Percentiles rank a stretch among this genome's conserved stretches.
Conservation (phyloP, 2,113 vertebrate species). For the Ophthalmolycus amberensis region DNA sequence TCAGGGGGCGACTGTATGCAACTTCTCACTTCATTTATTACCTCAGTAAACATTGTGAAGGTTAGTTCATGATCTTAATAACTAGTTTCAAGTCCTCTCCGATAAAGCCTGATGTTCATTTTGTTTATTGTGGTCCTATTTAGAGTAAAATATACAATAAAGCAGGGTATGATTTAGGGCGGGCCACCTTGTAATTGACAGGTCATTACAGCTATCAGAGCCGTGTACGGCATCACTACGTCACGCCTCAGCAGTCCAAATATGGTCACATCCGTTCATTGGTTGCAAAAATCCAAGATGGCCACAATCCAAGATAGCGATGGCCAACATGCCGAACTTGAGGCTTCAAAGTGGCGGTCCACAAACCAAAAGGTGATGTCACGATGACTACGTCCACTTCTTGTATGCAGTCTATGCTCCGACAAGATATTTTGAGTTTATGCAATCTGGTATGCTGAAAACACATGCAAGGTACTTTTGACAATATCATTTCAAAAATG, state of each 20-base stretch:
- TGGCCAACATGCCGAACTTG: neutral
- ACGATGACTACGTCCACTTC: neutral
- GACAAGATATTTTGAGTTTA: neutral
- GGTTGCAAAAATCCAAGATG: neutral
- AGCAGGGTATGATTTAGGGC: neutral
- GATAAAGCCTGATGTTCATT: neutral
- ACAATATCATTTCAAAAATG: neutral
- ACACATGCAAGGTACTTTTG: slow-evolving; percentile 1
- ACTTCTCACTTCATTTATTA: neutral
- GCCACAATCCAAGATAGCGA: no score
- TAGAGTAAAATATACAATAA: neutral
- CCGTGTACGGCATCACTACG: no score
- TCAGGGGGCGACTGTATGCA: neutral
- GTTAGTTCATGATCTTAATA: neutral
- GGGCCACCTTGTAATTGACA: no score
- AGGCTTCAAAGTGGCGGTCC: neutral
- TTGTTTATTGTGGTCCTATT: no score
- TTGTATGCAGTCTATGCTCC: neutral
- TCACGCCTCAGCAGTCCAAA: no score
- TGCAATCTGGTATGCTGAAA: slow-evolving; percentile 12
- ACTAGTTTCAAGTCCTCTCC: neutral
- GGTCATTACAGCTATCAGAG: no score
- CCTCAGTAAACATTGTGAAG: neutral
- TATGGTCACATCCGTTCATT: neutral
- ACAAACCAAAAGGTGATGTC: neutral